Percentiles rank a stretch among this genome's conserved stretches.
Conservation (phyloP, 2,797 vertebrate species). For the Coendou prehensilis region DNA sequence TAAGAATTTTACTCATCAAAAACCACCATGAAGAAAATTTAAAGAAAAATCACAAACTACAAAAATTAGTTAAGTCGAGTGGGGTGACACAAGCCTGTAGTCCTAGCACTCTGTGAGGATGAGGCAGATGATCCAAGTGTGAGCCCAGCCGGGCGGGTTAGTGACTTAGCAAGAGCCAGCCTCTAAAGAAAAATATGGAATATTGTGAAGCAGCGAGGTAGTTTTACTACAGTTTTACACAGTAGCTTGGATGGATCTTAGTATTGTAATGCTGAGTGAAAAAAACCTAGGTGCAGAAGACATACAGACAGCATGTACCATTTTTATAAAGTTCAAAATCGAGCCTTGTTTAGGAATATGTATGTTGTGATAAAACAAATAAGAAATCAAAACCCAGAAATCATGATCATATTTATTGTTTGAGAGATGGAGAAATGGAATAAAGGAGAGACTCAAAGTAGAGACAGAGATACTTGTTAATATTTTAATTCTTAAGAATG, state of each 20-base stretch:
- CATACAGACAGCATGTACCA: neutral
- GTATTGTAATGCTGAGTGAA: neutral
- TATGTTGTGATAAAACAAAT: neutral
- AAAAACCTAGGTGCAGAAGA: neutral
- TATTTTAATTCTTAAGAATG: neutral
- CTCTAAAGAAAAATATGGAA: neutral
- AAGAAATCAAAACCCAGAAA: neutral
- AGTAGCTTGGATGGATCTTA: neutral
- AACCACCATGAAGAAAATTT: too few species aligned
- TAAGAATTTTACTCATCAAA: too few species aligned
- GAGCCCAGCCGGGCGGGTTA: too few species aligned
- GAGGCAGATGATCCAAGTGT: too few species aligned
- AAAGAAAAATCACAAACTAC: too few species aligned
- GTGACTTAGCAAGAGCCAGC: too few species aligned
- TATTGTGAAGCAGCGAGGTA: neutral
- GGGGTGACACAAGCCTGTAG: too few species aligned
- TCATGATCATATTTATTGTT: neutral
- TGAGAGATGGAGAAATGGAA: neutral
- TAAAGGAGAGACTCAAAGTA: neutral
- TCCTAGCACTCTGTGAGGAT: too few species aligned
- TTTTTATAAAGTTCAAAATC: slow-evolving; percentile 26
- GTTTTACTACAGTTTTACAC: neutral
- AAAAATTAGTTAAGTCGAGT: too few species aligned
- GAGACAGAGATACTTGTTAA: neutral
- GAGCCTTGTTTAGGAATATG: neutral